Percentiles rank a stretch among this genome's conserved stretches.
These are phyloP conservation scores for Typhlichthys subterraneus DNA, from an alignment of 2,797 vertebrate genomes.

Conservation along the genomic window DNA sequence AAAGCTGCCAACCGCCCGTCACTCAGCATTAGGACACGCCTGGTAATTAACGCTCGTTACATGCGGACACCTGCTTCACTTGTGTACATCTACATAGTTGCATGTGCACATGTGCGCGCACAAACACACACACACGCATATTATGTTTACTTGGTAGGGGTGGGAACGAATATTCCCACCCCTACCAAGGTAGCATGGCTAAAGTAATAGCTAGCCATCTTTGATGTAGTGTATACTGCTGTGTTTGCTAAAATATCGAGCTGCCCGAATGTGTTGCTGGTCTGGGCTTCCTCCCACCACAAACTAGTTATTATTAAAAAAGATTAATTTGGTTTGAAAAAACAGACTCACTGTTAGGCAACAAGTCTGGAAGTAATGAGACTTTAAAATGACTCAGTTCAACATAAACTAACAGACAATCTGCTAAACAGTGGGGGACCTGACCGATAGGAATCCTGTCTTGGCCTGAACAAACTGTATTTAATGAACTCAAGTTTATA, in stretches of 20 bases:
- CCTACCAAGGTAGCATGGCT: no score
- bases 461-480: not conserved
- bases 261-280: conserved; percentile 29
- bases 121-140: conserved; percentile 10
- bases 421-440: not conserved
- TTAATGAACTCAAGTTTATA: not conserved
- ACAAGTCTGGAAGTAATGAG: conserved; percentile 31
- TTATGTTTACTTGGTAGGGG: not conserved
- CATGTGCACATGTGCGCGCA: conserved; percentile 13
- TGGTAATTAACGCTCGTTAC: not conserved
- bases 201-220: conserved; percentile 7
- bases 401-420: not conserved
- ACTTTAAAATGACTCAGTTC: conserved; percentile 18
- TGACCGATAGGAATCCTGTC: not conserved
- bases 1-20: conserved; percentile 68
- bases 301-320: conserved; percentile 31
- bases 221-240: conserved; percentile 47
- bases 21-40: conserved; percentile 56
- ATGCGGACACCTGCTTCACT: not conserved
- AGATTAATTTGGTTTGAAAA: conserved; percentile 32
- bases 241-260: conserved; percentile 36
- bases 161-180: no score
- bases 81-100: not conserved
- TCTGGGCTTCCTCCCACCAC: conserved; percentile 26
- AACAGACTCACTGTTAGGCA: conserved; percentile 17